Evolutionary conservation across 2,113 vertebrate species (phyloP), one percentile per base, ranked within the genome.

Genomic region (Heliornis fulica): DNA sequence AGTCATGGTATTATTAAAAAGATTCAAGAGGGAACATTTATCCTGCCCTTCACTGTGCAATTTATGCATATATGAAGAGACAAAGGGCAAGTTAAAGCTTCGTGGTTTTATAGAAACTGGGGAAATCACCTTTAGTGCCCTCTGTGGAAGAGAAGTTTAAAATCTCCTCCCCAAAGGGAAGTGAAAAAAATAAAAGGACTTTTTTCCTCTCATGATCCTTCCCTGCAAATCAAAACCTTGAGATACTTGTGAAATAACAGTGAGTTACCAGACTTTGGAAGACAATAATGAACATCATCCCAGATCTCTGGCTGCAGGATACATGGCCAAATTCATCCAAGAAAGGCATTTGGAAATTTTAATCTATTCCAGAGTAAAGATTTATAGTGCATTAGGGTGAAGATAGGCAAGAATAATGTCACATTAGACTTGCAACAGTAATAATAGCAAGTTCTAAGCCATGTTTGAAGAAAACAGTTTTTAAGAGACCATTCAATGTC

Each of bases 261-360:
- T 51, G 78, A 95, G 96, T 96, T 96, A 95, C 46, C 90, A 96
- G 70, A 63, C 79, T 94, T 94, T 96, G 96, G 91, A 92, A 95
- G 95, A 95, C 92, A 94, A 92, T 71, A 78, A 93, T 78, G 92
- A 96, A 93, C 23, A 90, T 85, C 87, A 91, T 87, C 85, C 94
- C 91, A 79, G 91, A 82, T 81, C 82, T 68, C 88, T 94, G 77
- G 94, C 91, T 95, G 86, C 84, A 88, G 96, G 74, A 94, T 84
- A 76, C 8, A 7, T 79, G 61, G 82, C 48, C 78, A 29, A 90
- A 94, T 83, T 94, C 94, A 93, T 97, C 94, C 94, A 97, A 96
- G 92, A 97, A 96, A 95, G 92, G 87, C 95, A 97, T 96, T 98
- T 96, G 93, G 96, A 97, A 96, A 95, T 78, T 92, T 97, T 96